Conservation (phyloP, 2,113 vertebrate species). For the Brienomyrus brachyistius region DNA sequence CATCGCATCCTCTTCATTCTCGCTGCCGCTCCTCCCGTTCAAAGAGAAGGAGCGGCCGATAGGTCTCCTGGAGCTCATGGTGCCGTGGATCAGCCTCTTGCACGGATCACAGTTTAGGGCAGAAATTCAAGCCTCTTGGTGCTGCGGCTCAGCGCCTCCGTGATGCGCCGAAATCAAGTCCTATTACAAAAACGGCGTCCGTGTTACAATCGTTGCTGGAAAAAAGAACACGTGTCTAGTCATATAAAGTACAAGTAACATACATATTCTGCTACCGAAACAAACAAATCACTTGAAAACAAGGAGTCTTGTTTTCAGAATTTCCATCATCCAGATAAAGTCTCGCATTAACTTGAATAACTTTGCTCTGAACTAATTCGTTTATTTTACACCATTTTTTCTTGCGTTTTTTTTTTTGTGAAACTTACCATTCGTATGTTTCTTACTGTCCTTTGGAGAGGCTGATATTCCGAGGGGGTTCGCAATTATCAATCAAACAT, state of each 20-base stretch:
- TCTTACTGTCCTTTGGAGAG: constrained; percentile 48
- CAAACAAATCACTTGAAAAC: background rate
- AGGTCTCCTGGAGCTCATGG: constrained; percentile 72
- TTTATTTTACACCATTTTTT: background rate
- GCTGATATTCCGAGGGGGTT: constrained; percentile 47
- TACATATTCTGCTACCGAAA: background rate
- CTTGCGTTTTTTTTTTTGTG: background rate
- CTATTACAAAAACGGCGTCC: background rate
- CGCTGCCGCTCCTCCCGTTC: constrained; percentile 43
- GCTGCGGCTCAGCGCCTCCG: background rate
- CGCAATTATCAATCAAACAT: constrained; percentile 63
- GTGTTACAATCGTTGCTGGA: background rate
- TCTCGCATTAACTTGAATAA: background rate
- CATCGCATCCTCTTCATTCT: constrained; percentile 43
- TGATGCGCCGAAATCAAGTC: background rate
- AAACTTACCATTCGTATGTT: constrained; percentile 50
- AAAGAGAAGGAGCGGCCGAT: constrained; percentile 45
- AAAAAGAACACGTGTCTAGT: background rate
- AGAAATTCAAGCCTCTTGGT: background rate
- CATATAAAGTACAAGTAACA: background rate
- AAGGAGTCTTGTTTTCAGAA: background rate
- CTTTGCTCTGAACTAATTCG: too few species aligned
- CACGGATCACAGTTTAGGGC: constrained; percentile 6
- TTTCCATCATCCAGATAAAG: background rate
- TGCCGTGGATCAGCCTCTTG: constrained; percentile 17